Conservation (phyloP, 2,797 vertebrate genomes). For the Peromyscus nudipes region DNA sequence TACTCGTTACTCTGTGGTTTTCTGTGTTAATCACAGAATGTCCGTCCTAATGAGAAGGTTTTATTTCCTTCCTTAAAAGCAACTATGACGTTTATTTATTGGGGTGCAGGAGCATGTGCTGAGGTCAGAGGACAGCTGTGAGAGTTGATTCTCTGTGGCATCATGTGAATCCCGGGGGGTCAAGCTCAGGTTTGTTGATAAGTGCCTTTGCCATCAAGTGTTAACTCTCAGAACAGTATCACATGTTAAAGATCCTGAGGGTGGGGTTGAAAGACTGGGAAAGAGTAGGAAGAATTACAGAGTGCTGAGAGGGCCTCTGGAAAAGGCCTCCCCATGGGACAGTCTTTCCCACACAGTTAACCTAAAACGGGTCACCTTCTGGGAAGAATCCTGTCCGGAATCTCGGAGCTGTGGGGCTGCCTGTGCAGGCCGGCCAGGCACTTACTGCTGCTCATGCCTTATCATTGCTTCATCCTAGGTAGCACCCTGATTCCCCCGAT, state of each 20-base stretch:
- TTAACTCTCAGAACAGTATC: slow-evolving; percentile 49
- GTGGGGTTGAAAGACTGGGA: neutral
- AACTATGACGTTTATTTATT: neutral
- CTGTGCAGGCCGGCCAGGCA: neutral
- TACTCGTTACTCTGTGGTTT: neutral
- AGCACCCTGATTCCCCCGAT: neutral
- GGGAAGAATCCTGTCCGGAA: neutral
- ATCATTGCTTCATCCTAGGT: neutral
- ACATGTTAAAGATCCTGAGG: neutral
- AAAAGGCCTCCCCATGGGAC: neutral
- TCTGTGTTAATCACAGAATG: neutral
- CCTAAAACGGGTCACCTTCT: neutral
- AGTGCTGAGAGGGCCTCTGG: neutral
- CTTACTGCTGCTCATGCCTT: neutral
- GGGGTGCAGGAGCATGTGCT: too few relatives aligned
- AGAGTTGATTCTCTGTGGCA: neutral
- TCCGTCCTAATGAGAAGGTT: slow-evolving; percentile 21
- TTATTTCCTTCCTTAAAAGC: neutral
- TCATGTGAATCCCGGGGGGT: neutral
- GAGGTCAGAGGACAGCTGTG: neutral
- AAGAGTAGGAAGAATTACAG: neutral
- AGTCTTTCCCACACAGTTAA: neutral
- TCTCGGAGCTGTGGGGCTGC: neutral
- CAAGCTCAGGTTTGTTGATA: neutral
- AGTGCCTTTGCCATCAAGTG: neutral